phyloP scores from a whole-genome alignment of 2,113 vertebrate species.

The Elgaria multicarinata region DNA sequence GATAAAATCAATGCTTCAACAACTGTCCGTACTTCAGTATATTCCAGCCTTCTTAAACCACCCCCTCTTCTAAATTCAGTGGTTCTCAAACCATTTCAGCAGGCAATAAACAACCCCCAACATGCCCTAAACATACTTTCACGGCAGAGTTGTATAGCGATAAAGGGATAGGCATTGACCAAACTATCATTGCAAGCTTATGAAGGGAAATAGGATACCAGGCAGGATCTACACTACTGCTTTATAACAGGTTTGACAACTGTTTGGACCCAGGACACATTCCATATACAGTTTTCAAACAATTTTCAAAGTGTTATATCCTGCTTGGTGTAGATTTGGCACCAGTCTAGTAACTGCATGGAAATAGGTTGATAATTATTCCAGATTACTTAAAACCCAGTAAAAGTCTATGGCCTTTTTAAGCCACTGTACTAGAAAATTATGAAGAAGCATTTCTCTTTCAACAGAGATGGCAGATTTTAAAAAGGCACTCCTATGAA shows the following conservation, averaged over 20 bases:
- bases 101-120: neutral
- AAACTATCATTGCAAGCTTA: neutral
- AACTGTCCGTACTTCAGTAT: neutral
- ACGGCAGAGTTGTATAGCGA: neutral
- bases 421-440: neutral
- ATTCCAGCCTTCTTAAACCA: neutral
- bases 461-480: neutral
- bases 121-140: too few species aligned
- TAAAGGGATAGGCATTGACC: neutral
- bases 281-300: too few species aligned
- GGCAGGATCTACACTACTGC: too few species aligned
- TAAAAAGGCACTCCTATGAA: neutral
- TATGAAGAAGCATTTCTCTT: neutral
- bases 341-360: neutral
- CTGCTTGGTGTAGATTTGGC: too few species aligned
- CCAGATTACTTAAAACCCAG: neutral
- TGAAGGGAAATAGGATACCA: neutral
- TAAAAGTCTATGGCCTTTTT: neutral
- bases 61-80: neutral
- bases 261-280: too few species aligned
- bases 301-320: too few species aligned
- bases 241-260: too few species aligned
- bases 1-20: neutral
- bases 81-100: neutral
- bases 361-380: neutral